Conservation (phyloP, 2,113 vertebrate genomes). For the Climacteris rufus region DNA sequence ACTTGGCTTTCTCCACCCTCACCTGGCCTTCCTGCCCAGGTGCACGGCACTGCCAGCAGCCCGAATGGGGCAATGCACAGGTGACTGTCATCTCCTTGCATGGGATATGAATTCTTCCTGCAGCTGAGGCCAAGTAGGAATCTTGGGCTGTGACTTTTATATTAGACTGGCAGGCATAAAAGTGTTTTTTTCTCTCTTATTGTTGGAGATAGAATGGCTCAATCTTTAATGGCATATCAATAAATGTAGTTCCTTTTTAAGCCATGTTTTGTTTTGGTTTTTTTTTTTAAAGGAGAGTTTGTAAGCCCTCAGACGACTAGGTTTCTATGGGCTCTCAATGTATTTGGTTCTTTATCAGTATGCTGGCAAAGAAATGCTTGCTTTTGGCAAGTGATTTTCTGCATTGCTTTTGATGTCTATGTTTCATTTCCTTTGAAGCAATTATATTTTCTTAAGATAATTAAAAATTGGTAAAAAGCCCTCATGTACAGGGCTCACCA, state of each 20-base stretch:
- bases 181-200: background rate
- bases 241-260: background rate
- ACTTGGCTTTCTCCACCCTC: background rate
- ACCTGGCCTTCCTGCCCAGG: background rate
- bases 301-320: background rate
- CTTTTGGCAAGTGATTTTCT: background rate
- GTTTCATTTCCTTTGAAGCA: background rate
- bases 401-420: background rate
- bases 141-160: background rate
- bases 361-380: background rate
- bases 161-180: background rate
- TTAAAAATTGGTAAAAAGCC: background rate
- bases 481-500: background rate
- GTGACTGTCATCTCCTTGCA: background rate
- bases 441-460: background rate
- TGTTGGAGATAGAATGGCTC: background rate
- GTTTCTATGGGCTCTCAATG: background rate
- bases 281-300: background rate
- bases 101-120: background rate
- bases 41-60: background rate
- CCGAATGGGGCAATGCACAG: accelerated
- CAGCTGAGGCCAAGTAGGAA: background rate
- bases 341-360: background rate
- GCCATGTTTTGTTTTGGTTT: background rate
- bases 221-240: accelerated